These are phyloP conservation scores for Allolobophora icterica DNA, from an alignment of 2,888 invertebrate genomes.

Conservation along the genomic window DNA sequence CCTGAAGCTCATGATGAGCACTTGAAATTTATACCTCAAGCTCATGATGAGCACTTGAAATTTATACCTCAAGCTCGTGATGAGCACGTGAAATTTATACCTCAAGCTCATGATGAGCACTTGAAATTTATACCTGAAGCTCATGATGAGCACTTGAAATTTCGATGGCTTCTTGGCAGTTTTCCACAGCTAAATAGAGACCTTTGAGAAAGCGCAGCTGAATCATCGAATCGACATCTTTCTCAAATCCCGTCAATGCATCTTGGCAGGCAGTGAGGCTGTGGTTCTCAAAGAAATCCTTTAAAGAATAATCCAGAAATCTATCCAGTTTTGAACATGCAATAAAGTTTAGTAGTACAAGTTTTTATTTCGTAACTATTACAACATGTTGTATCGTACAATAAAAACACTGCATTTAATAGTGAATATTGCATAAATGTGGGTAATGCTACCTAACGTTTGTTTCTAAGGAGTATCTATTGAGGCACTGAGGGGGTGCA, in stretches of 20 bases:
- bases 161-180: neutral
- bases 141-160: neutral
- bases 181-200: neutral
- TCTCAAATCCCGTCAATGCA: neutral
- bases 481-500: no score
- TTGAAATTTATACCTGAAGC: no score
- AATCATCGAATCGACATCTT: neutral
- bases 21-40: neutral
- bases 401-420: neutral
- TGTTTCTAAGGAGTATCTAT: no score
- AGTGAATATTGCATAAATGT: neutral
- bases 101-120: no score
- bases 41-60: no score
- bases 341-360: neutral
- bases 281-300: slow-evolving; percentile 5
- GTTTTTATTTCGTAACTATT: neutral
- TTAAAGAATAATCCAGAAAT: neutral
- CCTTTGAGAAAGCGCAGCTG: neutral
- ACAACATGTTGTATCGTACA: neutral
- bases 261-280: neutral
- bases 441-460: no score
- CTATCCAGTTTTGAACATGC: neutral
- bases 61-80: no score
- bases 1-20: slow-evolving; percentile 9
- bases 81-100: no score